These are phyloP conservation scores for Brachyopa scutellaris DNA, from an alignment of 2,888 invertebrate genomes.

Conservation along the genomic window DNA sequence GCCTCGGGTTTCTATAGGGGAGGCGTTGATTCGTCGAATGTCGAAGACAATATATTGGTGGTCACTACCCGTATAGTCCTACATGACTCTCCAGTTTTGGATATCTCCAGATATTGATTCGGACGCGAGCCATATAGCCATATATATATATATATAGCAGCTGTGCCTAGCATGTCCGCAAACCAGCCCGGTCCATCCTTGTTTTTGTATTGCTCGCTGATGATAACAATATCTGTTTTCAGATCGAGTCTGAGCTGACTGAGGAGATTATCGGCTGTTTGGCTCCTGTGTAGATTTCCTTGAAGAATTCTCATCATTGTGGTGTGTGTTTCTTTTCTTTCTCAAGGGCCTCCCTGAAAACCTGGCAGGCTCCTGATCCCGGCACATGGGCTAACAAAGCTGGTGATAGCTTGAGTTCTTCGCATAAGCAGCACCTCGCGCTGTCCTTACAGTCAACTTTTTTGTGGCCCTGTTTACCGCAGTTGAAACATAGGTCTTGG, in stretches of 20 bases:
- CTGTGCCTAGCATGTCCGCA: constrained; percentile 6
- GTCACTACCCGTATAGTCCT: not conserved
- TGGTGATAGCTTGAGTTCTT: too few species aligned
- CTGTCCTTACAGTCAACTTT: too few species aligned
- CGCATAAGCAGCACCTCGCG: too few species aligned
- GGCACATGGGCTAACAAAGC: not conserved
- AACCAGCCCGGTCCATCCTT: constrained; percentile 2
- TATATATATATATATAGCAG: constrained; percentile 28
- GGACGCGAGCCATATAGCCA: not conserved
- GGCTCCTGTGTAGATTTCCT: constrained; percentile 42
- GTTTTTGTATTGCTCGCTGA: constrained; percentile 25
- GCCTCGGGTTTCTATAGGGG: not conserved
- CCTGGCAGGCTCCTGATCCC: not conserved
- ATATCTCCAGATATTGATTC: not conserved
- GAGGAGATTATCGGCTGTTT: constrained; percentile 29
- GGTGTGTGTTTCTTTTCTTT: not conserved
- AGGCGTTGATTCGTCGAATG: not conserved
- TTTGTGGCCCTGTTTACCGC: too few species aligned
- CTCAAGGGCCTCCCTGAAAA: not conserved
- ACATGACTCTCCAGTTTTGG: not conserved
- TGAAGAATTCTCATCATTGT: constrained; percentile 12
- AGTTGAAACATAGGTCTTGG: too few species aligned
- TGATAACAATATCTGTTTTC: constrained; percentile 12
- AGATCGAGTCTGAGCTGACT: not conserved
- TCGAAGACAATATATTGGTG: too few species aligned